Evolutionary conservation across 1,140 invertebrate genomes (phyloP), one percentile per base, ranked within the genome.

Genomic region (Pogonognathellus flavescens): DNA sequence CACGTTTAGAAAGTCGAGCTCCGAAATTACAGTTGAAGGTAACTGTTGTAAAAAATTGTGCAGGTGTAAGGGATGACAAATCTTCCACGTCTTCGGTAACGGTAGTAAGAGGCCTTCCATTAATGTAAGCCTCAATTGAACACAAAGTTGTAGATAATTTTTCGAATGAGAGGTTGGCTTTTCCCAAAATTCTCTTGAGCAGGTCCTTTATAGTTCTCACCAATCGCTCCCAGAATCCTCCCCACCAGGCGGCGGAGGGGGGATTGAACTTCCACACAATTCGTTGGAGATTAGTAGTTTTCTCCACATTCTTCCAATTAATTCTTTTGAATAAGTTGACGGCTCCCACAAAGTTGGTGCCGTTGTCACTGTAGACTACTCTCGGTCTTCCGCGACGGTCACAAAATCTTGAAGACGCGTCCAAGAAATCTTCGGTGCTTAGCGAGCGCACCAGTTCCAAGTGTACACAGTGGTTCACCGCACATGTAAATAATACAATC

Each of bases 401-500:
- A n/a, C 86, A 84, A 60, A 90, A 90, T 20, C 89, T 49, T 49
- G 57, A 55, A 1, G 90, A 85, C 10, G 85, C 81, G 9, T 72
- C 50, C 10, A 90, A 9, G 53, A 89, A 89, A 5, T 84, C 81
- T 11, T 86, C 86, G 4, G 89, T 89, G 11, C 31, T 82, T 0
- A 90, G 52, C 82, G 86, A 85, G 4, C 53, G 57, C 0, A 89
- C 80, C 11, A 89, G 22, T 66, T 90, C 90, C 31, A 90, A 25
- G 76, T 90, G 89, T 50, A 89, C 83, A 6, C 76, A 50, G 82
- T 91, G 88, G 89, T 90, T 59, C 83, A 89, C 55, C 87, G 89
- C 82, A 81, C 90, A 91, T 0, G 90, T 92, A 55, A 91, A 90
- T 7, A 92, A 8, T n/a, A 85, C 85, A 3, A 91, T 88, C 89